Evolutionary conservation across 2,888 invertebrate genomes (phyloP), one percentile per base, ranked within the genome.

Genomic region (Orchestes rusci): DNA sequence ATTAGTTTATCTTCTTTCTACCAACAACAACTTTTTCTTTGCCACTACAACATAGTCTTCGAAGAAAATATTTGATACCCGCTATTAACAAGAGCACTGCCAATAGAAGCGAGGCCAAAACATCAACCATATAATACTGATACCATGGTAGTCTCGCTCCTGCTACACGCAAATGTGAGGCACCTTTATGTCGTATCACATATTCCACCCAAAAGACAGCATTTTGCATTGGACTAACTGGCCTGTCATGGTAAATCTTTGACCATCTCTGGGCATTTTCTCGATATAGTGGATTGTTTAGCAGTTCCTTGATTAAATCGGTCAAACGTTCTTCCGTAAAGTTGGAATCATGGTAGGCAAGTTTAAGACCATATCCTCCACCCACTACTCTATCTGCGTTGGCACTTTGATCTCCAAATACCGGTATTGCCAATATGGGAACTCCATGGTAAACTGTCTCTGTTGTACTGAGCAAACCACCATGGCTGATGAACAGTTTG

Each of bases 401-500:
- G 12, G 69, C 51, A 35, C 66, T 62, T 55, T 76, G 75, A 59
- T 76, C 75, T 0, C 65, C 70, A 46, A 70, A 70, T n/a, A 75
- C 62, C 1, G 75, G 75, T 34, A 75, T 67, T 2, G 71, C 73
- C 13, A 74, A 54, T 13, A 73, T 57, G 0, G 74, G 73, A 8
- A 69, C 70, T n/a, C 70, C 72, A 51, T 70, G 67, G 37, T 70
- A 70, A 34, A 73, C 59, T 1, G 72, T 65, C 50, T 73, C 73
- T 0, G 65, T 70, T n/a, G 68, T 69, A 52, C 73, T 71, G 7
- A 73, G 54, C 7, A 72, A 50, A 1, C 73, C 73, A 3, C 72
- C 73, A 34, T 73, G 73, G 1, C 71, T 71, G 5, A 73, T 70
- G 43, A 73, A 72, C 0, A 68, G 48, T 31, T 64, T 64, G 0